Evolutionary conservation across 2,888 invertebrate species (phyloP).

Genomic region (Dasypolia templi): DNA sequence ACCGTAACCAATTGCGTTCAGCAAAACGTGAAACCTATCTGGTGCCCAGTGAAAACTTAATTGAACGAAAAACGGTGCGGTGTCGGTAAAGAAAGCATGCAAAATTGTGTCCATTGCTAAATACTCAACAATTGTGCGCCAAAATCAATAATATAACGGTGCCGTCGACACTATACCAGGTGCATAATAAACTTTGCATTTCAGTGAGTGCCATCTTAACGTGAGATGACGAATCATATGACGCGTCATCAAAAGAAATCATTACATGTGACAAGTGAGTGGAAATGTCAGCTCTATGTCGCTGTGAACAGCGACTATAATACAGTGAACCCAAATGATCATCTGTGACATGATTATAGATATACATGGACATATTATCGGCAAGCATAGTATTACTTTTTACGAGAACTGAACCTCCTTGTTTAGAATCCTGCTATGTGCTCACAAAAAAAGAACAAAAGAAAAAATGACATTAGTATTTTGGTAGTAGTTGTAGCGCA

Average conservation of each 20-base stretch:
- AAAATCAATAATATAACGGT: conserved; percentile 90
- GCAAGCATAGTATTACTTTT: conserved; percentile 89
- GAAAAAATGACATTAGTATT: conserved; percentile 89
- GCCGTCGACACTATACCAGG: conserved; percentile 90
- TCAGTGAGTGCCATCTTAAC: conserved; percentile 91
- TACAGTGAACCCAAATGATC: conserved; percentile 80
- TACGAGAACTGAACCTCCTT: conserved; percentile 89
- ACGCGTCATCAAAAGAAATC: conserved; percentile 88
- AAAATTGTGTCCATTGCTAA: conserved; percentile 90
- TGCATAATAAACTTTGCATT: conserved; percentile 90
- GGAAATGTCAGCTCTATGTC: conserved; percentile 83
- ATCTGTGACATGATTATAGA: conserved; percentile 81
- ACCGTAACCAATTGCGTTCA: conserved; percentile 73
- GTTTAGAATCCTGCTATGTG: conserved; percentile 90
- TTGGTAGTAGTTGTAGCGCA: conserved; percentile 77
- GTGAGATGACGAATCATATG: conserved; percentile 76
- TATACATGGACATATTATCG: conserved; percentile 83
- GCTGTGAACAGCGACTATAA: conserved; percentile 76
- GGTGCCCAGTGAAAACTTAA: conserved; percentile 89
- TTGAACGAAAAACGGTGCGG: conserved; percentile 88
- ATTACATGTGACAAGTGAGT: conserved; percentile 94
- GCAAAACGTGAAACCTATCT: conserved; percentile 84
- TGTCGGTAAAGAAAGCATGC: conserved; percentile 90
- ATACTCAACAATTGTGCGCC: conserved; percentile 91
- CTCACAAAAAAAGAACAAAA: conserved; percentile 88